A percentile compares a stretch with the other conserved stretches of the same genome.
Conservation (phyloP, 2,113 vertebrate species). For the Penelope pileata region DNA sequence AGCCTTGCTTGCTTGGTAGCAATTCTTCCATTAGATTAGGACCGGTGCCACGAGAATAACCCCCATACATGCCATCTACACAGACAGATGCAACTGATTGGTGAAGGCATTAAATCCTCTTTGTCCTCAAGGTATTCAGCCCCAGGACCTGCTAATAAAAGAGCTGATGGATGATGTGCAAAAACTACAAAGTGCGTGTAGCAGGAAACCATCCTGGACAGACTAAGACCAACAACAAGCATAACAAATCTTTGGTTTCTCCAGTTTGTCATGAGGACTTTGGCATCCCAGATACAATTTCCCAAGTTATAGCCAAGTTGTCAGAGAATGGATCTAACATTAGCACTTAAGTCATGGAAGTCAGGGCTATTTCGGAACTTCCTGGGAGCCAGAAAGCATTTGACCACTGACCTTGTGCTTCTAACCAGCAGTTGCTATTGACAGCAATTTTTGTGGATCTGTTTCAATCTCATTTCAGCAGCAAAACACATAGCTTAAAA, state of each 20-base stretch:
- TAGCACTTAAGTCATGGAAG: neutral
- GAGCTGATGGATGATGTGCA: neutral
- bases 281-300: constrained; percentile 11
- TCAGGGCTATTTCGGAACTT: constrained; percentile 43
- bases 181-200: neutral
- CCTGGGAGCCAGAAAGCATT: constrained; percentile 38
- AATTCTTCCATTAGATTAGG: neutral
- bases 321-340: constrained; percentile 25
- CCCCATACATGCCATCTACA: neutral
- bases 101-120: constrained; percentile 15
- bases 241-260: constrained; percentile 1
- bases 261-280: constrained; percentile 13
- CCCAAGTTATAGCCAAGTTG: constrained; percentile 22
- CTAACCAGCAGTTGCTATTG: constrained; percentile 35
- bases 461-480: constrained; percentile 60
- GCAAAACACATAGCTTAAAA: constrained; percentile 49
- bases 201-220: neutral
- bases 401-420: constrained; percentile 60
- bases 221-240: neutral
- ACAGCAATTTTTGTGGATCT: constrained; percentile 63
- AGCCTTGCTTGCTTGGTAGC: neutral
- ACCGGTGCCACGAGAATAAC: neutral
- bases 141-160: neutral
- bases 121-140: neutral
- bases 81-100: neutral